A percentile compares a stretch with the other conserved stretches of the same genome.
Evolutionary conservation across 2,797 vertebrate species (phyloP).

Genomic region (Syngnathus rostellatus): DNA sequence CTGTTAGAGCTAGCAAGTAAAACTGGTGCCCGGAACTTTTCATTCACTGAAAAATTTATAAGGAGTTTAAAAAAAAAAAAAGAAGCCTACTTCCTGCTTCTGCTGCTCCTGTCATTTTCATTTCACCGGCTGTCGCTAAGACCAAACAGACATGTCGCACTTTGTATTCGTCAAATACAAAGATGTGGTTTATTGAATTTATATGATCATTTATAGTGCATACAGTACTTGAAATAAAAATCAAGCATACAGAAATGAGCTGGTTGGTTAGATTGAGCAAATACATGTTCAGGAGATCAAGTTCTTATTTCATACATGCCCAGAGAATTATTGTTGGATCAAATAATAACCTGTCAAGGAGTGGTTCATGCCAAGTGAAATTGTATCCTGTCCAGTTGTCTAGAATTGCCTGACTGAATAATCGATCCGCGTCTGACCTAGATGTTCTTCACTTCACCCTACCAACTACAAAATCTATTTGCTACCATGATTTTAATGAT

Average conservation of each 20-base stretch:
- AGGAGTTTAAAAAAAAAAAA: slow-evolving; percentile 36
- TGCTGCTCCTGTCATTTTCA: slow-evolving; percentile 15
- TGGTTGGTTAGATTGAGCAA: background rate
- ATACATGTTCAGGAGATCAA: background rate
- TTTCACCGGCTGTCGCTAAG: background rate
- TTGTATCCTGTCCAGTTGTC: slow-evolving; percentile 24
- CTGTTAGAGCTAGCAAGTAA: slow-evolving; percentile 41
- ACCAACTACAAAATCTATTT: background rate
- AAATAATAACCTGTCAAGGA: background rate
- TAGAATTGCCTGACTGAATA: slow-evolving; percentile 33
- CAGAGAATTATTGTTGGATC: background rate
- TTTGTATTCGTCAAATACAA: slow-evolving; percentile 38
- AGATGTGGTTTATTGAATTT: background rate
- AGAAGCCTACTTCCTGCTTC: slow-evolving; percentile 28
- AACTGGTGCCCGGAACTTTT: slow-evolving; percentile 54
- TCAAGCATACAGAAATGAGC: background rate
- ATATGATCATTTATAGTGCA: background rate
- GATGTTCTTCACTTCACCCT: slow-evolving; percentile 21
- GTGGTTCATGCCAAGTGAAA: slow-evolving; percentile 14
- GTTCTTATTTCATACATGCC: background rate
- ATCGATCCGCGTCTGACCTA: slow-evolving; percentile 39
- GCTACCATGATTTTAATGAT: background rate
- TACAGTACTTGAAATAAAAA: background rate
- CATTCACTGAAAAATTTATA: slow-evolving; percentile 73
- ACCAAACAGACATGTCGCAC: slow-evolving; percentile 20